These are phyloP conservation scores for Zaprionus ghesquierei DNA, from an alignment of 1,140 invertebrate species.

Conservation along the genomic window DNA sequence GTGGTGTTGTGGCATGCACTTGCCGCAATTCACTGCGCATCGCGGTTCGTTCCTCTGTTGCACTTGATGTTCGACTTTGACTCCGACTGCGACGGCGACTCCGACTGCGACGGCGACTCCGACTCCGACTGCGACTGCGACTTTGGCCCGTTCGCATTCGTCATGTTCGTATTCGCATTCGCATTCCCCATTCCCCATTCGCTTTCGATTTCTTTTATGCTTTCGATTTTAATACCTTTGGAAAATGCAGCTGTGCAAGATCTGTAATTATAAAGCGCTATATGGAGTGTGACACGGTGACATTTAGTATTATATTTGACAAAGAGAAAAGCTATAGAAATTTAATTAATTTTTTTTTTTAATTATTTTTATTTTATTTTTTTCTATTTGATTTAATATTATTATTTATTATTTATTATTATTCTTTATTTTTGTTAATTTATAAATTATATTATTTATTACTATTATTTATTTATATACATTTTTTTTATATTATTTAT, in stretches of 20 bases:
- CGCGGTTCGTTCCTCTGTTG: slow-evolving; percentile 66
- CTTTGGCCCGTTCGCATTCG: slow-evolving; percentile 18
- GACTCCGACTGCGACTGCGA: slow-evolving; percentile 12
- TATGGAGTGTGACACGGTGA: too few relatives aligned
- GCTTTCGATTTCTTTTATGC: slow-evolving; percentile 74
- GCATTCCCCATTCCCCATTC: slow-evolving; percentile 74
- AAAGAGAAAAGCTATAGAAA: too few relatives aligned
- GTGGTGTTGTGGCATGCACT: slow-evolving; percentile 25
- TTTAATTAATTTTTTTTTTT: neutral
- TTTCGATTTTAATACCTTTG: slow-evolving; percentile 77
- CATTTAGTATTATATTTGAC: neutral
- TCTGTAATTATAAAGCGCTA: neutral
- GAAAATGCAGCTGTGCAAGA: slow-evolving; percentile 46
- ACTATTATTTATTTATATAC: too few relatives aligned
- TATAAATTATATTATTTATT: too few relatives aligned
- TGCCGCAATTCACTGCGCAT: slow-evolving; percentile 27
- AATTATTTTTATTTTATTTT: neutral
- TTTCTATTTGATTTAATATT: too few relatives aligned
- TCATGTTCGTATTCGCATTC: slow-evolving; percentile 38
- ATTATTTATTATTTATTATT: too few relatives aligned
- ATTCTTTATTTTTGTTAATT: too few relatives aligned
- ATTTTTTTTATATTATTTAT: too few relatives aligned
- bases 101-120: neutral
- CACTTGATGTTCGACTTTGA: slow-evolving; percentile 60
- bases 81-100: neutral